phyloP scores from a whole-genome alignment of 2,888 invertebrate species.

The Arctia plantaginis region DNA sequence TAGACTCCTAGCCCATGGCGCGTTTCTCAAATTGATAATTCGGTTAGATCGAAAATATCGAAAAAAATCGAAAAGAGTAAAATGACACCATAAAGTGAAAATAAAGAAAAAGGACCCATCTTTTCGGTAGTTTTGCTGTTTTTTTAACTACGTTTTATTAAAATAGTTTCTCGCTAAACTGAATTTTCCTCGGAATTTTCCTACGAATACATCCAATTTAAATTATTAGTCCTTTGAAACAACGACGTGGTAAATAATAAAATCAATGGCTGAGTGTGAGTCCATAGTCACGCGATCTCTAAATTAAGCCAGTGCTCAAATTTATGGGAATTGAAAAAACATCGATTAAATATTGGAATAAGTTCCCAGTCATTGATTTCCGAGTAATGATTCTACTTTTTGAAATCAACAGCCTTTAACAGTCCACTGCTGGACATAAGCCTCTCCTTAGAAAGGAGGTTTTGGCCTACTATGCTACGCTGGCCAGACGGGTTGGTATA shows the following conservation, averaged over 20 bases:
- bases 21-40: not conserved
- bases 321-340: not conserved
- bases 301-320: constrained; percentile 22
- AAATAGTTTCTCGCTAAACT: not conserved
- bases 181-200: not conserved
- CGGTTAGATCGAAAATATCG: no score
- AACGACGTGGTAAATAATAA: constrained; percentile 22
- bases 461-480: no score
- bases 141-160: not conserved
- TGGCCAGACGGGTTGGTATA: no score
- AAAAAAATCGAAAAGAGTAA: no score
- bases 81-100: not conserved
- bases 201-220: not conserved
- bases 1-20: not conserved
- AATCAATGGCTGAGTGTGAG: constrained; percentile 32
- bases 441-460: no score
- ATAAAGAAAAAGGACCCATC: no score
- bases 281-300: constrained; percentile 35
- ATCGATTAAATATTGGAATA: constrained; percentile 10
- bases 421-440: no score
- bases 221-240: not conserved
- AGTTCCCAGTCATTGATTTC: not conserved
- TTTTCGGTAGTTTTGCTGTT: no score
- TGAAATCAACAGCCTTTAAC: no score
- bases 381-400: not conserved